These are phyloP conservation scores for Synchiropus splendidus DNA, from an alignment of 2,113 vertebrate species.

Conservation along the genomic window DNA sequence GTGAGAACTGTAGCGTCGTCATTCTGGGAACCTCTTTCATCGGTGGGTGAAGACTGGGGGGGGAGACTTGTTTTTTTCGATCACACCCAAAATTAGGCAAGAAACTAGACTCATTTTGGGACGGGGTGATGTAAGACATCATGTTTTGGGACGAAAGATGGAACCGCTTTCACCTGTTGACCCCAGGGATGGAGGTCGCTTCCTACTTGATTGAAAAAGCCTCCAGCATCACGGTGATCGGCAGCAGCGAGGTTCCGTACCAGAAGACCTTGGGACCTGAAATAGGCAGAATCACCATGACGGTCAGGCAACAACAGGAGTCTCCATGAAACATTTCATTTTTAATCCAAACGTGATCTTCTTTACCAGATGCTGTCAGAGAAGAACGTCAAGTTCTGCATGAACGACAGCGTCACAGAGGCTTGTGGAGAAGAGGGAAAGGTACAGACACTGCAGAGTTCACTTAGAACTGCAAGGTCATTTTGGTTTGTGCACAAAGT, in stretches of 20 bases:
- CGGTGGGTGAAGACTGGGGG: too few relatives aligned
- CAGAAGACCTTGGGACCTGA: conserved; percentile 65
- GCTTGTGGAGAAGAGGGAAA: conserved; percentile 65
- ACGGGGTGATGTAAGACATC: too few relatives aligned
- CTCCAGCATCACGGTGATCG: conserved; percentile 66
- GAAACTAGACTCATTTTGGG: too few relatives aligned
- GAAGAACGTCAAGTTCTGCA: conserved; percentile 68
- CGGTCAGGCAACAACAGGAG: conserved; percentile 45
- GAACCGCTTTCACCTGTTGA: conserved; percentile 67
- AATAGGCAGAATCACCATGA: conserved; percentile 67
- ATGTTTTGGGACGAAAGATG: too few relatives aligned
- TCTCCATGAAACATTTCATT: too few relatives aligned
- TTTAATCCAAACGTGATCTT: too few relatives aligned
- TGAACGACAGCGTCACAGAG: conserved; percentile 65
- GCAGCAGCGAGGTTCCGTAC: conserved; percentile 69
- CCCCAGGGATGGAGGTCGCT: conserved; percentile 80
- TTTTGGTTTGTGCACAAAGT: neutral
- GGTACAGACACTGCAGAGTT: conserved; percentile 31
- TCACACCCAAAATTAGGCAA: too few relatives aligned
- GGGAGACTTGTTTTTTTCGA: too few relatives aligned
- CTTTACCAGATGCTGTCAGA: conserved; percentile 67
- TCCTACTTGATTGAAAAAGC: conserved; percentile 71
- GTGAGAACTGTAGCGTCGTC: conserved; percentile 57
- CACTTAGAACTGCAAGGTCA: neutral
- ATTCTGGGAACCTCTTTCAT: conserved; percentile 77